These are phyloP conservation scores for Oryzias javanicus DNA, from an alignment of 2,113 vertebrate genomes.

Conservation along the genomic window DNA sequence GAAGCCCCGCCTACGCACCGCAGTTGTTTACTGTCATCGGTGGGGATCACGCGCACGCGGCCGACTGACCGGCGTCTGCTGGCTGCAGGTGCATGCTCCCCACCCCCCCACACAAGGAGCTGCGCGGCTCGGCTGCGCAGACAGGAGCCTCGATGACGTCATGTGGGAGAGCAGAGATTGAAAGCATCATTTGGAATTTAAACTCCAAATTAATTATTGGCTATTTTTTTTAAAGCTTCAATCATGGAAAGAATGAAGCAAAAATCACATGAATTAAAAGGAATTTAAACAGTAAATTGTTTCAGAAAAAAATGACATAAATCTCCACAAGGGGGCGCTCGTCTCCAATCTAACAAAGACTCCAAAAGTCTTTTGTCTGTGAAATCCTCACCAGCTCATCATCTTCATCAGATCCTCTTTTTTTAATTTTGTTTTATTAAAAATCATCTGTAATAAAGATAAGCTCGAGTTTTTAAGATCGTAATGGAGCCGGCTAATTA, in stretches of 20 bases:
- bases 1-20: conserved; percentile 57
- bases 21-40: not conserved
- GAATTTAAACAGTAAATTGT: not conserved
- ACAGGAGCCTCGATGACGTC: conserved; percentile 51
- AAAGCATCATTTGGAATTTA: not conserved
- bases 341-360: not conserved
- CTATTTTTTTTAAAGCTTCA: too few relatives aligned
- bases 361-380: not conserved
- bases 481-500: too few relatives aligned
- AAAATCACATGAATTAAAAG: too few relatives aligned
- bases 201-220: not conserved
- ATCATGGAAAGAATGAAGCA: too few relatives aligned
- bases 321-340: conserved; percentile 61
- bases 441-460: too few relatives aligned
- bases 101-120: not conserved
- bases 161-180: conserved; percentile 20
- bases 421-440: too few relatives aligned
- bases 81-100: conserved; percentile 4
- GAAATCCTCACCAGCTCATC: too few relatives aligned
- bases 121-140: conserved; percentile 17
- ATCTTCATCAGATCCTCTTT: too few relatives aligned
- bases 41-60: not conserved
- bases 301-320: not conserved
- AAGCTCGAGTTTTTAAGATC: too few relatives aligned
- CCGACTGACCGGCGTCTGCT: not conserved